Conservation (phyloP, 2,113 vertebrate species). For the Megaceryle maxima region DNA sequence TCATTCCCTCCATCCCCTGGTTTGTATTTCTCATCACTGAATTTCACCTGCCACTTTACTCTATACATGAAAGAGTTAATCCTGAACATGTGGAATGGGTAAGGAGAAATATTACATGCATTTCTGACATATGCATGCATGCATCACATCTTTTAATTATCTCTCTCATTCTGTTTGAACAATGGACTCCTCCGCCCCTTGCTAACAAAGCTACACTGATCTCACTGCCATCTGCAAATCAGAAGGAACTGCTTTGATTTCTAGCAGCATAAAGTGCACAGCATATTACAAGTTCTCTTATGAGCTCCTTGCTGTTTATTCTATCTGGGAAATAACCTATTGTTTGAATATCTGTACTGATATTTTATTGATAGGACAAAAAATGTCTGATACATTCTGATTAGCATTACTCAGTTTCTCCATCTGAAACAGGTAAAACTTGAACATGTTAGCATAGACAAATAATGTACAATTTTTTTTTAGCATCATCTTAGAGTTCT, state of each 20-base stretch:
- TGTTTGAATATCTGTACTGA: neutral
- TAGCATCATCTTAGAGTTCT: neutral
- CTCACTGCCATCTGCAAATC: neutral
- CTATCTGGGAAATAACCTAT: neutral
- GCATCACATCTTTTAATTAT: neutral
- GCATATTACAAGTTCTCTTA: neutral
- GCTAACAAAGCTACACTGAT: neutral
- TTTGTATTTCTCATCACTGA: neutral
- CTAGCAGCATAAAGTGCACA: neutral
- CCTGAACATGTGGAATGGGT: neutral
- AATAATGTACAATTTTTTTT: neutral
- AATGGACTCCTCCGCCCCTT: neutral
- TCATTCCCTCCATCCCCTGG: neutral
- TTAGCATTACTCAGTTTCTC: neutral
- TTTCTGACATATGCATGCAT: neutral
- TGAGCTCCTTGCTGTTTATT: neutral
- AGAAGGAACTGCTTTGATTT: neutral
- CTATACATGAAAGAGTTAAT: neutral
- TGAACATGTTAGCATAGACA: neutral
- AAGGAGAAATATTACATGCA: neutral
- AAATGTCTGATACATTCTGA: neutral
- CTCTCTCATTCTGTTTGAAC: neutral
- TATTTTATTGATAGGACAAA: neutral
- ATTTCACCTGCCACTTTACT: neutral
- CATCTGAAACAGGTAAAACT: neutral